Percentiles rank a stretch among this genome's conserved stretches.
phyloP scores from a whole-genome alignment of 2,888 invertebrate genomes.

The Corbicula japonica region DNA sequence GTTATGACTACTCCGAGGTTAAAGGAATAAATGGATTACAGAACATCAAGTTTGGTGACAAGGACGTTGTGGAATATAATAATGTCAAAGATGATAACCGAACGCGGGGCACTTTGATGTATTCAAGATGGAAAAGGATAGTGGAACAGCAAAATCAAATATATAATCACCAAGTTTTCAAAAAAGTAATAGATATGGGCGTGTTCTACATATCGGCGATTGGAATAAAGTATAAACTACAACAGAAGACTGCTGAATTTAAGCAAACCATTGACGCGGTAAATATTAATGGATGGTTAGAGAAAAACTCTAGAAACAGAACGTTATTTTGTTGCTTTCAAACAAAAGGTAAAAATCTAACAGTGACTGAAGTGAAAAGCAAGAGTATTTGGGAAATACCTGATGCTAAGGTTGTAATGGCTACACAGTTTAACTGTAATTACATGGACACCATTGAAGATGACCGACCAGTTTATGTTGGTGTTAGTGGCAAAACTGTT shows the following conservation, averaged over 20 bases:
- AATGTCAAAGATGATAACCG: no score
- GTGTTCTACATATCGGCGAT: slow-evolving; percentile 28
- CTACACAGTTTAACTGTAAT: slow-evolving; percentile 18
- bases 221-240: no score
- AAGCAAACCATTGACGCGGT: neutral
- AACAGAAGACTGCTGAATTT: no score
- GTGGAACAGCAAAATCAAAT: neutral
- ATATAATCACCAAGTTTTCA: neutral
- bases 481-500: neutral
- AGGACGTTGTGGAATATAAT: no score
- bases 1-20: no score
- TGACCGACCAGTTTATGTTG: neutral
- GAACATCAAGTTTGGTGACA: no score
- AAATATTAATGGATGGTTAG: slow-evolving; percentile 18
- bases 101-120: no score
- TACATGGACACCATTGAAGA: neutral
- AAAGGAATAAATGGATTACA: no score
- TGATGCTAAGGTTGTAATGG: slow-evolving; percentile 2
- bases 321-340: slow-evolving; percentile 12
- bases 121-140: neutral
- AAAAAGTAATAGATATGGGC: neutral
- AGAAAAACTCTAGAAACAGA: neutral
- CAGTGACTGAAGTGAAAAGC: neutral
- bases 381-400: slow-evolving; percentile 6
- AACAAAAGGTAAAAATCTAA: neutral